Evolutionary conservation across 2,888 invertebrate genomes (phyloP), one percentile per base, ranked within the genome.

Genomic region (Ceriagrion tenellum): DNA sequence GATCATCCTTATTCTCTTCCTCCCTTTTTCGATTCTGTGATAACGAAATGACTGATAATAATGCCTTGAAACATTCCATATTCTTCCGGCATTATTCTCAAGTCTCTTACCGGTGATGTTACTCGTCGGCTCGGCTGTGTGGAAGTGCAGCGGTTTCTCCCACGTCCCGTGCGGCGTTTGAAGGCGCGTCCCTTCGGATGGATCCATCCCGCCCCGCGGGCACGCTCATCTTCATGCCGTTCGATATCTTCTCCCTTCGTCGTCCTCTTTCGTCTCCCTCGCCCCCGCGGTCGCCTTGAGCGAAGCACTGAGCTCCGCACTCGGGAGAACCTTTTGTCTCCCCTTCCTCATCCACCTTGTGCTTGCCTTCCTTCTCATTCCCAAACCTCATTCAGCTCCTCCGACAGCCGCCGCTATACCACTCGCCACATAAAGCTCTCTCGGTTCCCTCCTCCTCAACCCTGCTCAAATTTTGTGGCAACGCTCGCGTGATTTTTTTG

Each of bases 391-490:
- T 47, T 69, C 69, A 8, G 26, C 69, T 23, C 23, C 69, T 26
- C n/a, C 69, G 23, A 23, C 26, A 23, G 69, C 16, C 69, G 16
- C 35, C 35, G 16, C 26, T n/a, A n/a, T n/a, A n/a, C 4, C 16
- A 0, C 35, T 35, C 81, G 35, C 13, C 69, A 8, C 47, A 47
- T n/a, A 30, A 13, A 16, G 81, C 81, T 35, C 8, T 35, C 81
- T 12, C 35, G 81, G 81, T 13, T 81, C n/a, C 69, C 20, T 16
- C n/a, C n/a, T n/a, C n/a, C n/a, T n/a, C n/a, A n/a, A 8, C 47
- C n/a, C 81, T 35, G 81, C 35, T 81, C 81, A 81, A 81, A 81
- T 81, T 81, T 81, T 13, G 81, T 13, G 81, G 81, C n/a, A 81
- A 16, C 26, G 35, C 12, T 35, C 30, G 81, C 26, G 35, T 81